Conservation (phyloP, 1,140 invertebrate species). For the Caerostris darwini region DNA sequence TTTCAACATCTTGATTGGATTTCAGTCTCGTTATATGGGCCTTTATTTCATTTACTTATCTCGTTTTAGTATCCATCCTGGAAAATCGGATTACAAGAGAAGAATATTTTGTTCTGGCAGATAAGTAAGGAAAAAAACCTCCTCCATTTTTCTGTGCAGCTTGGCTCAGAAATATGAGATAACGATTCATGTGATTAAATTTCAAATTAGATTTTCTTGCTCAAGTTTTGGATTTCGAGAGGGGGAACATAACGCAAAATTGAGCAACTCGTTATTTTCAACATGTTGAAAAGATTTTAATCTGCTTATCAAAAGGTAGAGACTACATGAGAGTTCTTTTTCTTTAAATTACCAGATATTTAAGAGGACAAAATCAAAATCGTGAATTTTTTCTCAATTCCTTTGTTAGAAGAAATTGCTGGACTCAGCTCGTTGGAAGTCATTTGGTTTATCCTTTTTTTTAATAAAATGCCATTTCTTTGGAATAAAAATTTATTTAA, state of each 20-base stretch:
- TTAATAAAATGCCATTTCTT: no score
- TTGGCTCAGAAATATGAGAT: neutral
- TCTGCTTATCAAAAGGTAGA: neutral
- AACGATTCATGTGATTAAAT: slow-evolving; percentile 26
- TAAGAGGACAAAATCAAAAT: neutral
- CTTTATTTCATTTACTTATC: slow-evolving; percentile 42
- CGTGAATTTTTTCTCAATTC: no score
- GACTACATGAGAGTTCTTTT: neutral
- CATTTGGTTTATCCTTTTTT: no score
- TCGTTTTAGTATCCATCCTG: slow-evolving; percentile 11
- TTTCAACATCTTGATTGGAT: slow-evolving; percentile 38
- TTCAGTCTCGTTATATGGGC: neutral
- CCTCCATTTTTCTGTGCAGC: neutral
- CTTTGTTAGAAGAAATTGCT: no score
- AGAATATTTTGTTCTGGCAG: neutral
- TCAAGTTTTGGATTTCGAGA: neutral
- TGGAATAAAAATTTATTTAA: no score
- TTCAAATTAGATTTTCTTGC: neutral
- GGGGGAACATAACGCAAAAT: neutral
- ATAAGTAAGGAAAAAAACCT: no score
- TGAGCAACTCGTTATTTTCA: neutral
- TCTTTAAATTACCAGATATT: neutral
- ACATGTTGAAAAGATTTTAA: neutral
- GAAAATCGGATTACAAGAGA: slow-evolving; percentile 18
- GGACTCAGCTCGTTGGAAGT: no score